These are phyloP conservation scores for Dolomedes plantarius DNA, from an alignment of 2,888 invertebrate genomes.

Conservation along the genomic window DNA sequence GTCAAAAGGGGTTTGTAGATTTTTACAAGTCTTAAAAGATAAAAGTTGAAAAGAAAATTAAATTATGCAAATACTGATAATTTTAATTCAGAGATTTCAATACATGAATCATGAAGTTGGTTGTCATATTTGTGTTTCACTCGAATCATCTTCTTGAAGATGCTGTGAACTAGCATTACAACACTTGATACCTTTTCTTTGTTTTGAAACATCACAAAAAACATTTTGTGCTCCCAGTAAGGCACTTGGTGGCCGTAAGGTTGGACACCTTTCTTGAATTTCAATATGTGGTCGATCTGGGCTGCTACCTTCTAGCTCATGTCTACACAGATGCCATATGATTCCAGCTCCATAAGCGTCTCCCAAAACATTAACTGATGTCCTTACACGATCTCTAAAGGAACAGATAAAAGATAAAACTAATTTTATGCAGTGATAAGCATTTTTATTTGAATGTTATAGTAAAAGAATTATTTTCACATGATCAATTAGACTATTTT, in stretches of 20 bases:
- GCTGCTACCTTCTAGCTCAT: slow-evolving; percentile 77
- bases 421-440: too few relatives aligned
- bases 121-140: slow-evolving; percentile 45
- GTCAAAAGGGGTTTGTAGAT: too few relatives aligned
- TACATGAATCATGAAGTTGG: background rate
- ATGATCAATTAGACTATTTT: too few relatives aligned
- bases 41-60: background rate
- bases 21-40: too few relatives aligned
- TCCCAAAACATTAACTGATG: slow-evolving; percentile 80
- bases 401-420: too few relatives aligned
- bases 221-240: slow-evolving; percentile 20
- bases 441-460: too few relatives aligned
- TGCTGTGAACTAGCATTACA: background rate
- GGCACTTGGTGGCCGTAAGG: slow-evolving; percentile 16
- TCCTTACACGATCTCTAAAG: slow-evolving; percentile 80
- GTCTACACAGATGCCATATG: slow-evolving; percentile 79
- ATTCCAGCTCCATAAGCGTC: slow-evolving; percentile 81
- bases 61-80: background rate
- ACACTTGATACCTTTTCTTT: slow-evolving; percentile 23
- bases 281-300: slow-evolving; percentile 63
- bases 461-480: too few relatives aligned
- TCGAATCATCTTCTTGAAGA: slow-evolving; percentile 36
- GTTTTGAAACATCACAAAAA: slow-evolving; percentile 26
- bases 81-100: too few relatives aligned
- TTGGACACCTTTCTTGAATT: slow-evolving; percentile 35